These are phyloP conservation scores for Anoura caudifer DNA, from an alignment of 2,113 vertebrate genomes.

Conservation along the genomic window DNA sequence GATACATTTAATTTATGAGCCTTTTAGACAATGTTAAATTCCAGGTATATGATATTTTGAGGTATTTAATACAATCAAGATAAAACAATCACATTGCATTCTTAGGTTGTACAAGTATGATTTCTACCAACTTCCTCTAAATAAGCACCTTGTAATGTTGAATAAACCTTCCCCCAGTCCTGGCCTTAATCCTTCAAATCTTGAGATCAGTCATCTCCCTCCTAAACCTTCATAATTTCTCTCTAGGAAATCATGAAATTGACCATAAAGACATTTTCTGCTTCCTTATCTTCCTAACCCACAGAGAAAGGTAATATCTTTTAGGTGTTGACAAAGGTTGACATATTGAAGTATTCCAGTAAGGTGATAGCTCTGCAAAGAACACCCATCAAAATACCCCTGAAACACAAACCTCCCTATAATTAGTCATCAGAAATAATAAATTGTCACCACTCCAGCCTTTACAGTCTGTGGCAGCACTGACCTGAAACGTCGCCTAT, in stretches of 20 bases:
- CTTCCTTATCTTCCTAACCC: constrained; percentile 56
- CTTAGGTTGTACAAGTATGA: background rate
- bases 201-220: constrained; percentile 13
- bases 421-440: constrained; percentile 76
- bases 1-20: constrained; percentile 10
- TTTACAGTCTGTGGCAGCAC: constrained; percentile 28
- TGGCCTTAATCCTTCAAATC: constrained; percentile 36
- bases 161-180: background rate
- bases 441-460: constrained; percentile 42
- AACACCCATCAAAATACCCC: constrained; percentile 37
- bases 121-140: constrained; percentile 6
- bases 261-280: constrained; percentile 56
- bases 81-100: background rate
- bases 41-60: background rate
- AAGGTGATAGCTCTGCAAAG: constrained; percentile 50
- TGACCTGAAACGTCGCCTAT: constrained; percentile 42
- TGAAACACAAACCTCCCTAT: constrained; percentile 63
- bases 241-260: constrained; percentile 57
- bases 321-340: constrained; percentile 50
- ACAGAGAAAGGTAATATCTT: constrained; percentile 62
- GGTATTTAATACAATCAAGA: background rate
- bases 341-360: constrained; percentile 34
- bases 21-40: constrained; percentile 2
- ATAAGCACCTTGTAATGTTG: background rate
- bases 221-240: constrained; percentile 49